These are phyloP conservation scores for Agrochola litura DNA, from an alignment of 2,888 invertebrate genomes.

Conservation along the genomic window DNA sequence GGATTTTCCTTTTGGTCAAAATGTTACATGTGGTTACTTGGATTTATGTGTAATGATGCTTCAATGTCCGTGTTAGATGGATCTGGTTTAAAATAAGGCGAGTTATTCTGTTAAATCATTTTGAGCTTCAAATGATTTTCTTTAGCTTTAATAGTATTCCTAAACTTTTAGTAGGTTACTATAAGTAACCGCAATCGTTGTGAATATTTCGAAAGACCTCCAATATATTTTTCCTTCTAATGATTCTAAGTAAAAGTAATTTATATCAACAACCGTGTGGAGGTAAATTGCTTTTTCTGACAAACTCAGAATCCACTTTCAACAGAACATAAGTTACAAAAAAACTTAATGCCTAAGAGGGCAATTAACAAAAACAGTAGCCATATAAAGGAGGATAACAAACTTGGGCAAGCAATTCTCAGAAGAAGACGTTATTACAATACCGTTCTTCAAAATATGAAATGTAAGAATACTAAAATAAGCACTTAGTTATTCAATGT, in stretches of 20 bases:
- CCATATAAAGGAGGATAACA: constrained; percentile 17
- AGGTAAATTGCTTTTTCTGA: neutral
- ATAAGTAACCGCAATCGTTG: neutral
- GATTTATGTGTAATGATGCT: constrained; percentile 54
- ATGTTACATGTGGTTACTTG: constrained; percentile 41
- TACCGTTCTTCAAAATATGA: constrained; percentile 47
- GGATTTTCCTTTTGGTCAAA: constrained; percentile 67
- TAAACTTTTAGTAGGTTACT: neutral
- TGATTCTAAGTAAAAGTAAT: constrained; percentile 18
- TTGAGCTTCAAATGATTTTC: neutral
- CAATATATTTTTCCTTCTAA: neutral
- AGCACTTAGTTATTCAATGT: constrained; percentile 64
- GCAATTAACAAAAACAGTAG: constrained; percentile 22
- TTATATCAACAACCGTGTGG: neutral
- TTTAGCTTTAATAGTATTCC: neutral
- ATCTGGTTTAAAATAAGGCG: neutral
- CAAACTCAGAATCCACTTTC: neutral
- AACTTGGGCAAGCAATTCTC: constrained; percentile 16
- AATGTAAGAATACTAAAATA: constrained; percentile 59
- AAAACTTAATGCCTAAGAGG: neutral
- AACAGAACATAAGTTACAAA: neutral
- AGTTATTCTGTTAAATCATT: neutral
- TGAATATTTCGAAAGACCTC: neutral
- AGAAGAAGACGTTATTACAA: constrained; percentile 21
- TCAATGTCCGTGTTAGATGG: constrained; percentile 31